Base-by-base conservation (phyloP, 92 coral and sea anemone genomes). In the Bergia puertoricense region DNA sequence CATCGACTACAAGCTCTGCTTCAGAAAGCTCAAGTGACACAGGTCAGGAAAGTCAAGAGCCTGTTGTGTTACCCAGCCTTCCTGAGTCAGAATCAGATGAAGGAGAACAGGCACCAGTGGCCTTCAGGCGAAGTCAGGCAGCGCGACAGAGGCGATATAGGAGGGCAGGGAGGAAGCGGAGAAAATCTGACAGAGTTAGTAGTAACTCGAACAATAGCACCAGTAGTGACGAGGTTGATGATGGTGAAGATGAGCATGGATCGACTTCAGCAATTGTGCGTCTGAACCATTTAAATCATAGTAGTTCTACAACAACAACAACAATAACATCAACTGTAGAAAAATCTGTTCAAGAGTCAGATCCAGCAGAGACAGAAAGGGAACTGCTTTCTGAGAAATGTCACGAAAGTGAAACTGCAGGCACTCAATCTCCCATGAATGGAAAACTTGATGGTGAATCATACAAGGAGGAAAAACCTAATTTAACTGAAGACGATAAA, bases 1-100 rank as follows among this genome's bases (percentile, higher is more conserved):
- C 54, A 44, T 68, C 87, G 6, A 42, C 78, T 14, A 71, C 87
- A 72, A 46, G 66, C 44, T 45, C 87, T 10, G 40, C 78, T 30
- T 69, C 87, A n/a, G 87, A 84, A 45, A 68, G 43, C 30, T 71
- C 79, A 74, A 84, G 87, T 84, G 87, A 69, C 39, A 46, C 68
- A 66, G 87, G 66, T 3, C 79, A 84, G 43, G 87, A 84, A 41
- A 66, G 44, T 4, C 67, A 5, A 10, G 79, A 37, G 16, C 79
- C 59, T 7, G 44, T 84, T 71, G 87, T 84, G 39, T 71, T 84
- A 48, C 87, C 87, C 65, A 72, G 79, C n/a, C 87, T 36, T 44
- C 87, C 87, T 15, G 45, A 39, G 67, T 45, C 87, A 45, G 87
- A 84, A 14, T 73, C 87, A 8, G 66, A 50, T 45, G 87, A 71